Base-by-base conservation (phyloP, 2,113 vertebrate genomes). In the Carassius gibelio region DNA sequence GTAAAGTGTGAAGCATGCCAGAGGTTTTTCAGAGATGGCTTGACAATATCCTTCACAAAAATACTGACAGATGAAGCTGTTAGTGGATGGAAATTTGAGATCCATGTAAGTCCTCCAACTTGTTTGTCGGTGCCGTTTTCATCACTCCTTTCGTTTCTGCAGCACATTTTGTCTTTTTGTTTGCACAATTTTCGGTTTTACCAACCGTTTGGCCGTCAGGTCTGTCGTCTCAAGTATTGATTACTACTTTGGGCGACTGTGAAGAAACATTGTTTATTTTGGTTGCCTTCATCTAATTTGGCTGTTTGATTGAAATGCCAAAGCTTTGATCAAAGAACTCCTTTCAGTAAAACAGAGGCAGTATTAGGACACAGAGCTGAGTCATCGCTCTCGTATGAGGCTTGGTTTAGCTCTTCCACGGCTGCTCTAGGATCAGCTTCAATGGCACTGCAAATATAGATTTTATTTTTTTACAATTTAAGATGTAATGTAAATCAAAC, bases 81-180 rank as follows among this genome's bases (percentile, higher is more conserved):
- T 92, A 99, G 98, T 38, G 98, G 98, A 90, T 99, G 98, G 98
- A 99, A 99, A 94, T 99, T 99, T 95, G 98, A 99, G 91, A 99
- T 99, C 92, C 98, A 99, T 93, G 98, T 99, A 91, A 98, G 98
- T 97, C 87, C 87, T 87, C 13, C 17, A 15, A 80, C 71, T 4
- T 75, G 45, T 3, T 34, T 57, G 55, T 59, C 7, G 50, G 55
- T 57, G 52, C 50, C 13, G 15, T 72, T 64, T 10, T 79, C 61
- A 79, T 19, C 26, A 79, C 11, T 23, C 10, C 3, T 15, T 34
- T 11, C 10, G n/a, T 59, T 61, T 45, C 8, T n/a, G 6, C n/a
- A 9, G 36, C 10, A 23, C 6, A 48, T 15, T 5, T 64, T 0
- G 42, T 48, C 34, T 45, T 48, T 80, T 81, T 81, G 26, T 68